A percentile compares a stretch with the other conserved stretches of the same genome.
phyloP scores from a whole-genome alignment of 2,797 vertebrate genomes.

The Pangasius mekongensis region DNA sequence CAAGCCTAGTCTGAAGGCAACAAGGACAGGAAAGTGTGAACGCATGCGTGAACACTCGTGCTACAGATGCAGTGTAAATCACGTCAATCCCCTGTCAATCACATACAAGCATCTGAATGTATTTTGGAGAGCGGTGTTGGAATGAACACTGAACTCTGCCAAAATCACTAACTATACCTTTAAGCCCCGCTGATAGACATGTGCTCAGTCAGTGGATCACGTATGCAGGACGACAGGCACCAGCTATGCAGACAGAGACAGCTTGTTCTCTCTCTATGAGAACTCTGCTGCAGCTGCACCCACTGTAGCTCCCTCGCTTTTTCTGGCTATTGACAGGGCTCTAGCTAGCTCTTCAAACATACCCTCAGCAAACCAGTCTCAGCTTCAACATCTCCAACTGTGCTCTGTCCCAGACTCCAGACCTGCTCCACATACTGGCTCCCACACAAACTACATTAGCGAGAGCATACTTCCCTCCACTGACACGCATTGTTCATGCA shows the following conservation, averaged over 20 bases:
- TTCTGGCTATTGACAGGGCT: slow-evolving; percentile 27
- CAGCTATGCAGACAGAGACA: slow-evolving; percentile 49
- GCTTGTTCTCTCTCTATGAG: slow-evolving; percentile 45
- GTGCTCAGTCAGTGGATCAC: slow-evolving; percentile 28
- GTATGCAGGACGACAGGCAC: slow-evolving; percentile 43
- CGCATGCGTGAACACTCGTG: background rate
- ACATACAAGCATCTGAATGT: background rate
- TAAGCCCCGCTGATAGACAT: slow-evolving; percentile 47
- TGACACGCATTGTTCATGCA: slow-evolving; percentile 11
- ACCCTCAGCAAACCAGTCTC: background rate
- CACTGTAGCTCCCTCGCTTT: slow-evolving; percentile 23
- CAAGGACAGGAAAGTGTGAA: background rate
- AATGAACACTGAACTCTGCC: background rate
- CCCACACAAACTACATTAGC: background rate
- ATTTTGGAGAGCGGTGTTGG: background rate
- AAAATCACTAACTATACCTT: background rate
- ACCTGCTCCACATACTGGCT: slow-evolving; percentile 6
- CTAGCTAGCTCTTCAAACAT: slow-evolving; percentile 29
- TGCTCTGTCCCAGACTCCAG: slow-evolving; percentile 22
- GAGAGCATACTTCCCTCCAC: background rate
- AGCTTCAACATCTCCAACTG: slow-evolving; percentile 39
- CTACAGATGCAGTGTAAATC: background rate
- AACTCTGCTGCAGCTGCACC: slow-evolving; percentile 48
- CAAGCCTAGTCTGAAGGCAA: background rate
- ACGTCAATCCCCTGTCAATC: background rate